Evolutionary conservation across 2,888 invertebrate genomes (phyloP).

Genomic region (Ceramica pisi): DNA sequence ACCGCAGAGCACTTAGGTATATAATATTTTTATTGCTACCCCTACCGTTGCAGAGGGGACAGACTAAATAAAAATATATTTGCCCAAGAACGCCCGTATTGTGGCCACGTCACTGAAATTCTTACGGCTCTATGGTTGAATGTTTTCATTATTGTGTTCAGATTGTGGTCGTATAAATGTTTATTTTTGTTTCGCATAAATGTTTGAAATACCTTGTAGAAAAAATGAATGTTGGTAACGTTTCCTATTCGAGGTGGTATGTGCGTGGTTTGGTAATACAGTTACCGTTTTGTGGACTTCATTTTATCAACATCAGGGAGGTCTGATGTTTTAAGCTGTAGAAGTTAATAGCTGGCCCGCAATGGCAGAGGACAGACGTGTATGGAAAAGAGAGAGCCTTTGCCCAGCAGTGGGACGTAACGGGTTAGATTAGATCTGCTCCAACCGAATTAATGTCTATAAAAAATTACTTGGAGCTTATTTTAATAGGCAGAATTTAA

Average conservation of each 20-base stretch:
- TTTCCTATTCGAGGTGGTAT: constrained; percentile 2
- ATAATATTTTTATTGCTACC: constrained; percentile 87
- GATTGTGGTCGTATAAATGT: constrained; percentile 41
- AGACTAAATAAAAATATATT: constrained; percentile 88
- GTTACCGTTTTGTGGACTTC: background rate
- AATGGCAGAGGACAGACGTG: too few relatives aligned
- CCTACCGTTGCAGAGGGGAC: constrained; percentile 80
- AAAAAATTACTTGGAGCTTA: too few relatives aligned
- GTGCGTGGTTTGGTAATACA: background rate
- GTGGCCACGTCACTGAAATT: constrained; percentile 72
- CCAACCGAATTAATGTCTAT: too few relatives aligned
- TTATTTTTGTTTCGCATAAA: constrained; percentile 44
- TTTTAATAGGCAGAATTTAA: too few relatives aligned
- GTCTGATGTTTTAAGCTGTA: background rate
- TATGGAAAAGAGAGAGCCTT: too few relatives aligned
- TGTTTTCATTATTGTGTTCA: constrained; percentile 70
- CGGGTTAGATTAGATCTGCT: too few relatives aligned
- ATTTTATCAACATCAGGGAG: background rate
- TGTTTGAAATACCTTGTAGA: constrained; percentile 23
- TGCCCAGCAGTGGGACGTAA: too few relatives aligned
- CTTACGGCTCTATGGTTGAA: constrained; percentile 63
- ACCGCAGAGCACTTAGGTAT: constrained; percentile 73
- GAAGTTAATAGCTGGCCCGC: background rate
- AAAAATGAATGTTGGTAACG: background rate
- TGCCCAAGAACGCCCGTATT: constrained; percentile 78